Conservation (phyloP, 2,888 invertebrate species). For the Tortrix viridana region DNA sequence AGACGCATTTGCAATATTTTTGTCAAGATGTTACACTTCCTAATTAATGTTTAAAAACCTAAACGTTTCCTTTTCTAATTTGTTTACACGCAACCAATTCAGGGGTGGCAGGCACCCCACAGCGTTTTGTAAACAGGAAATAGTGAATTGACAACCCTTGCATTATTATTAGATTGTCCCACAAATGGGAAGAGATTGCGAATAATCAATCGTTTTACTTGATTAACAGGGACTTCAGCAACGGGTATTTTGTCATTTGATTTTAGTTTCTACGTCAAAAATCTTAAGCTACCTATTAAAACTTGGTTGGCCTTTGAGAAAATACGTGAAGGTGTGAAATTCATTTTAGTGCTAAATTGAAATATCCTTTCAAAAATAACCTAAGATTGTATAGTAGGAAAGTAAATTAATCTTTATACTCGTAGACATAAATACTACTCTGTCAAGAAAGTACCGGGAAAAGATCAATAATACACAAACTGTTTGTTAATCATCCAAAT, state of each 20-base stretch:
- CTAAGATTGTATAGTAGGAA: too few relatives aligned
- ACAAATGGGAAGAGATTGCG: slow-evolving; percentile 63
- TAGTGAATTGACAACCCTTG: slow-evolving; percentile 74
- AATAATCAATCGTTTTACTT: slow-evolving; percentile 53
- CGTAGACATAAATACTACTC: too few relatives aligned
- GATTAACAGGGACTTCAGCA: slow-evolving; percentile 34
- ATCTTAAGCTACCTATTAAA: not conserved
- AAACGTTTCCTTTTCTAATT: slow-evolving; percentile 33
- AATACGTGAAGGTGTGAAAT: not conserved
- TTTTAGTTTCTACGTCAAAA: not conserved
- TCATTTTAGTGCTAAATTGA: not conserved
- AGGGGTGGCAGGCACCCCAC: slow-evolving; percentile 58
- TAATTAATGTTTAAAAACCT: slow-evolving; percentile 30
- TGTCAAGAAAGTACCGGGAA: too few relatives aligned
- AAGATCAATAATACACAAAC: too few relatives aligned
- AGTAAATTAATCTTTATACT: too few relatives aligned
- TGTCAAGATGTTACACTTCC: slow-evolving; percentile 23
- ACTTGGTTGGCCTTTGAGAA: not conserved
- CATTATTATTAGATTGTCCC: slow-evolving; percentile 58
- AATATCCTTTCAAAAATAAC: too few relatives aligned
- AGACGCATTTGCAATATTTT: not conserved
- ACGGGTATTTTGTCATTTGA: not conserved
- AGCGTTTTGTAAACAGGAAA: slow-evolving; percentile 76
- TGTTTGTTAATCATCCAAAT: too few relatives aligned
- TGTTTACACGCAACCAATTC: slow-evolving; percentile 39